Conservation (phyloP, 2,797 vertebrate species). For the Brotula barbata region DNA sequence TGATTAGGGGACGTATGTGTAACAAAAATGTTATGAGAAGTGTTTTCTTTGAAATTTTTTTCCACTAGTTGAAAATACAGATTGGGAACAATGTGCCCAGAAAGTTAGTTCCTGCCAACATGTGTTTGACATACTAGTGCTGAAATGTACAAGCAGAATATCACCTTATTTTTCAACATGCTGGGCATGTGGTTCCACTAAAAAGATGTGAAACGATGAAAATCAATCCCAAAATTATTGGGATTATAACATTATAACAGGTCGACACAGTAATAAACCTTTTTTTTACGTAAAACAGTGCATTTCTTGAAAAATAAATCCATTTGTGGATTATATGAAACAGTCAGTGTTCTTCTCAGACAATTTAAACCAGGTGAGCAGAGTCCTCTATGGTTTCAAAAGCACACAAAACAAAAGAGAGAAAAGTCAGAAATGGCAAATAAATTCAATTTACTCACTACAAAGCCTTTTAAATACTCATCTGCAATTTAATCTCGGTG, state of each 20-base stretch:
- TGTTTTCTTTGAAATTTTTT: conserved; percentile 87
- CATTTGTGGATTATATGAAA: conserved; percentile 46
- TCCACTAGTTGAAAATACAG: conserved; percentile 79
- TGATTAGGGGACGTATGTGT: conserved; percentile 82
- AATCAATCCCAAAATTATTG: background rate
- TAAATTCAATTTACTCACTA: conserved; percentile 50
- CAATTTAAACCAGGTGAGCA: conserved; percentile 71
- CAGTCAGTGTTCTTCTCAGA: conserved; percentile 45
- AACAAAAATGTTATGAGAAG: conserved; percentile 84
- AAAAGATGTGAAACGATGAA: conserved; percentile 22
- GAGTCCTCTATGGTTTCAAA: conserved; percentile 50
- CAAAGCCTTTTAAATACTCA: conserved; percentile 50
- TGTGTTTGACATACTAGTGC: conserved; percentile 87
- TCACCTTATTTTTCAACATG: conserved; percentile 56
- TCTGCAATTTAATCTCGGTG: conserved; percentile 40
- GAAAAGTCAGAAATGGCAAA: conserved; percentile 47
- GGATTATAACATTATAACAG: background rate
- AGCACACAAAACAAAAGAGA: conserved; percentile 16
- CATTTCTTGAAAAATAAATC: conserved; percentile 19
- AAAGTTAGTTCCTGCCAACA: conserved; percentile 81
- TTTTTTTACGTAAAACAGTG: conserved; percentile 20
- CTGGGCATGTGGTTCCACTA: conserved; percentile 42
- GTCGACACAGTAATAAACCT: conserved; percentile 5
- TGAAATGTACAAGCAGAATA: conserved; percentile 56
- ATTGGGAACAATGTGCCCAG: conserved; percentile 79